phyloP scores from a whole-genome alignment of 2,797 vertebrate species.

The Lutjanus campechanus region DNA sequence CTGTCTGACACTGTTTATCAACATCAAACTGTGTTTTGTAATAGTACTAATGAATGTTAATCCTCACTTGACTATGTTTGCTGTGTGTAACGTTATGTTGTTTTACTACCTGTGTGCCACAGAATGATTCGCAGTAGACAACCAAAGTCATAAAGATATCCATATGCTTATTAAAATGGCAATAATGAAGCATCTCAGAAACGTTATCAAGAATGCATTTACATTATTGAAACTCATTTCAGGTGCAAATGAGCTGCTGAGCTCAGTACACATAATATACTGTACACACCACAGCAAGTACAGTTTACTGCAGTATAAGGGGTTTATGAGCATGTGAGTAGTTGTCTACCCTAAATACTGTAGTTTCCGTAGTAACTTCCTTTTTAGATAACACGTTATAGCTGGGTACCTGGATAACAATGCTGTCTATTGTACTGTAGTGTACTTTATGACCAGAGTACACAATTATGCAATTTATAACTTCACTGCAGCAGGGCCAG shows the following conservation, averaged over 20 bases:
- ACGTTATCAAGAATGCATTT: background rate
- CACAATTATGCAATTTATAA: background rate
- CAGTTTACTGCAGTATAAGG: too few species aligned
- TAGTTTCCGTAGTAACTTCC: background rate
- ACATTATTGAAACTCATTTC: background rate
- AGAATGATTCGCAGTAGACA: background rate
- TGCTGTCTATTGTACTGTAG: background rate
- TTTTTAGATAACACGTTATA: background rate
- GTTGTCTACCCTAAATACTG: background rate
- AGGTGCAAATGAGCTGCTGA: background rate
- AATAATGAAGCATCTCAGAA: background rate
- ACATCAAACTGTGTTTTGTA: background rate
- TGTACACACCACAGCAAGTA: background rate
- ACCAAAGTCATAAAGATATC: background rate
- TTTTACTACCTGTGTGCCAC: background rate
- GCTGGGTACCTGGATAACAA: background rate
- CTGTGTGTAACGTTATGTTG: conserved; percentile 1
- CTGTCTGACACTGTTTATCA: fast-evolving
- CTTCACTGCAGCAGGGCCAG: background rate
- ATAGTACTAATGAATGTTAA: background rate
- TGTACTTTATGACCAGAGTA: conserved; percentile 37
- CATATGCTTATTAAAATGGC: background rate
- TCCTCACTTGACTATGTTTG: background rate
- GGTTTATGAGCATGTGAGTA: background rate
- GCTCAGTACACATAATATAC: background rate